Conservation (phyloP, 2,888 invertebrate genomes). For the Brachynemurus nebulosus region DNA sequence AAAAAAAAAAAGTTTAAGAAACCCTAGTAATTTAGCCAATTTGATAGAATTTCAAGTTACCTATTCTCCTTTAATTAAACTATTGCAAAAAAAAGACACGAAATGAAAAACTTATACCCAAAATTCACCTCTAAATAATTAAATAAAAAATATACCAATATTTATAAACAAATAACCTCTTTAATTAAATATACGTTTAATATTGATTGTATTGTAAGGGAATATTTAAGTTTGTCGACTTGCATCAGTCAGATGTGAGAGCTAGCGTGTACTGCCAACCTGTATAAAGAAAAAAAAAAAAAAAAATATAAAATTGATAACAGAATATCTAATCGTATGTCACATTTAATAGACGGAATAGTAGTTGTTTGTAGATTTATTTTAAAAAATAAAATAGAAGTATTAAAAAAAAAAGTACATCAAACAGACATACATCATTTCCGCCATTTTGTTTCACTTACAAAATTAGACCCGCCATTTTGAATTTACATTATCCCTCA, state of each 20-base stretch:
- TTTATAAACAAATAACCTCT: conserved; percentile 4
- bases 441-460: too few relatives aligned
- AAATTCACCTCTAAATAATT: background rate
- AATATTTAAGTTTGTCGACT: conserved; percentile 10
- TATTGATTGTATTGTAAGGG: conserved; percentile 8
- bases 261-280: conserved; percentile 10
- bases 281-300: conserved; percentile 9
- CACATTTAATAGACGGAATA: conserved; percentile 5
- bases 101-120: background rate
- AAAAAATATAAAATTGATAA: conserved; percentile 7
- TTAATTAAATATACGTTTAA: background rate
- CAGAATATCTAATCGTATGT: conserved; percentile 4
- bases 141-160: conserved; percentile 1
- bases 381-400: too few relatives aligned
- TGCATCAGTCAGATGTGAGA: conserved; percentile 10
- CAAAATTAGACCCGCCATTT: too few relatives aligned
- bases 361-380: conserved; percentile 3
- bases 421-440: too few relatives aligned
- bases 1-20: too few relatives aligned
- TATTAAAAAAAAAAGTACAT: too few relatives aligned
- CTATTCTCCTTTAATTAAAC: too few relatives aligned
- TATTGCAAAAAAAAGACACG: background rate
- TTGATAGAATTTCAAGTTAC: too few relatives aligned
- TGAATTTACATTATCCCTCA: too few relatives aligned
- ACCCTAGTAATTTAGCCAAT: too few relatives aligned